Base-by-base conservation (phyloP, 2,113 vertebrate genomes). In the Meriones unguiculatus region DNA sequence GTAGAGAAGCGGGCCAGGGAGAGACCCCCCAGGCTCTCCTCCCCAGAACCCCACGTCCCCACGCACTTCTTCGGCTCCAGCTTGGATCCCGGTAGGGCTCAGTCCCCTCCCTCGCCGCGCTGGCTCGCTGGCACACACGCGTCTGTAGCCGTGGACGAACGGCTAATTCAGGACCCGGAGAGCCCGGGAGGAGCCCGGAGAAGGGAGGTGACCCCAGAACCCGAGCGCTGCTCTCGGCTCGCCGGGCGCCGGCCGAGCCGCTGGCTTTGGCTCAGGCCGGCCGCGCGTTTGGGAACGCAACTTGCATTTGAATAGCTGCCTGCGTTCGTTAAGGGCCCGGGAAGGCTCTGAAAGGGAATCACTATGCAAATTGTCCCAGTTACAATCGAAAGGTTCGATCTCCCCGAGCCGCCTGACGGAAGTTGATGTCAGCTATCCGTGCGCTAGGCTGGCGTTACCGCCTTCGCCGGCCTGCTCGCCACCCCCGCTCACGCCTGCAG, bases 371-470 rank as follows among this genome's bases (percentile, higher is more conserved):
- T 99, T 99, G 99, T 99, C 99, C 99, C 99, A 98, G 99, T 99
- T 99, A 99, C 99, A 99, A 99, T 99, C 99, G 99, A 99, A 99
- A 99, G 99, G 99, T 99, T 99, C 99, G 99, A 99, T 99, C 99
- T 99, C 99, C 97, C 98, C 98, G 98, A 98, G 98, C 98, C 98
- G 98, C 98, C 98, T 98, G 98, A 98, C 98, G 98, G 98, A 99
- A 99, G 99, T 98, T 99, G 99, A 99, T 99, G 99, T 99, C 99
- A 99, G 99, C 99, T 98, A 98, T 98, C 98, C 98, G 98, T 98
- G 99, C 99, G 98, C 98, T 98, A 98, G 98, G 97, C 97, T 98
- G 98, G 98, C 98, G 98, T 98, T 97, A 97, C 98, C 98, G 98
- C 96, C 91, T 95, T 96, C 91, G 84, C 96, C 73, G 96, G 98